phyloP scores from a whole-genome alignment of 1,140 invertebrate species.

The Sminthurinus signatus region DNA sequence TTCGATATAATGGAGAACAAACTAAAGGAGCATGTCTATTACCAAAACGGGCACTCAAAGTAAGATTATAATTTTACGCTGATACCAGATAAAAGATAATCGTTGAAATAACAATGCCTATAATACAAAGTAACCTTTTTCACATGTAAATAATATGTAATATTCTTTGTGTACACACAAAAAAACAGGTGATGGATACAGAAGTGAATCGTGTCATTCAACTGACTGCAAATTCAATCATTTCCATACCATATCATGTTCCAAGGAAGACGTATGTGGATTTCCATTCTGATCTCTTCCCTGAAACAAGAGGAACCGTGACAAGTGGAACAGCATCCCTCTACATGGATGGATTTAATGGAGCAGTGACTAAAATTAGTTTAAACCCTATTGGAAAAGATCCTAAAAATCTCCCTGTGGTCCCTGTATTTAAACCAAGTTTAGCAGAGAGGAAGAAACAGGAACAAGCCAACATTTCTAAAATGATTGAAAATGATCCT shows the following conservation, averaged over 20 bases:
- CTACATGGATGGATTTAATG: conserved; percentile 68
- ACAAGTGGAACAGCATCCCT: conserved; percentile 66
- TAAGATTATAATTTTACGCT: no score
- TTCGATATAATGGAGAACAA: conserved; percentile 74
- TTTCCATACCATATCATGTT: conserved; percentile 89
- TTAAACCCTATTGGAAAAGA: conserved; percentile 67
- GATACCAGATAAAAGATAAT: no score
- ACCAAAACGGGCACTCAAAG: conserved; percentile 81
- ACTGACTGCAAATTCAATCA: conserved; percentile 72
- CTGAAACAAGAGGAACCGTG: conserved; percentile 70
- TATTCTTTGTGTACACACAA: no score
- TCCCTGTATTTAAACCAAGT: conserved; percentile 25
- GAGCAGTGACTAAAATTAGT: conserved; percentile 66
- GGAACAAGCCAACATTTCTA: conserved; percentile 22
- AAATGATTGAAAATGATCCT: conserved; percentile 23
- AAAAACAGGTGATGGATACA: conserved; percentile 89
- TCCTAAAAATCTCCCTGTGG: neutral
- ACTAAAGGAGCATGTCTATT: conserved; percentile 88
- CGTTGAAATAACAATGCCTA: no score
- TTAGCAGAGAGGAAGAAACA: conserved; percentile 14
- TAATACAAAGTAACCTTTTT: no score
- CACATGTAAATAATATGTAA: no score
- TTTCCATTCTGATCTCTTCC: conserved; percentile 87
- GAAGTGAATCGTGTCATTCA: conserved; percentile 87
- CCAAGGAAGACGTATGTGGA: conserved; percentile 91